Base-by-base conservation (phyloP, 1,140 invertebrate species). In the Camponotus floridanus region DNA sequence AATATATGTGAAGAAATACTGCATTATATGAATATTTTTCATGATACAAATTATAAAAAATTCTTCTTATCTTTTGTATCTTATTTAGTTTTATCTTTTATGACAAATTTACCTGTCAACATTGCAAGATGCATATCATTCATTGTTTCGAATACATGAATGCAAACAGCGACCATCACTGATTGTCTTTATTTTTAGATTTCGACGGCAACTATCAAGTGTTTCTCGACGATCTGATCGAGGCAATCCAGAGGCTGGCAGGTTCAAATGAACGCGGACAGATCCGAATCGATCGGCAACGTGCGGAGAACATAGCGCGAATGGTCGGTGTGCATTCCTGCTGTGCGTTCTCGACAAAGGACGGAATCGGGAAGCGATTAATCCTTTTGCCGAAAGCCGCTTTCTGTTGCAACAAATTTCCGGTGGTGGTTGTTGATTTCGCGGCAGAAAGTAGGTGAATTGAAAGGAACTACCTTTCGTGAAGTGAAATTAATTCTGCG, bases 191-290 rank as follows among this genome's bases (percentile, higher is more conserved):
- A 83, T 92, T 94, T 94, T 76, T 88, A 96, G 96, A 97, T 94
- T 94, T 96, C 87, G 95, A 97, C 81, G 95, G 95, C 76, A 96
- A 97, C 91, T 95, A 95, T 88, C 95, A 95, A 91, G 95, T 97
- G 70, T 95, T 95, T 11, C 89, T 94, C 33, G 88, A 94, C 26
- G 96, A 97, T 92, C 93, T 96, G 45, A 93, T 93, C 68, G 92
- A 95, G 42, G 94, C 95, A n/a, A 89, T 96, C 3, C 95, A 96
- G 76, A 93, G 95, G 42, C 86, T 96, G 61, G 95, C 95, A 6
- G 91, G 90, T 0, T 76, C 80, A 4, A 36, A 83, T 7, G 62
- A 85, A 65, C 33, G 74, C n/a, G 85, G 74, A 42, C 13, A 65
- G 13, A 42, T 21, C 1, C 64, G 80, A 85, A 92, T 91, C 65